Percentiles rank a stretch among this genome's conserved stretches.
These are phyloP conservation scores for Myxocyprinus asiaticus DNA, from an alignment of 2,113 vertebrate genomes.

Conservation along the genomic window DNA sequence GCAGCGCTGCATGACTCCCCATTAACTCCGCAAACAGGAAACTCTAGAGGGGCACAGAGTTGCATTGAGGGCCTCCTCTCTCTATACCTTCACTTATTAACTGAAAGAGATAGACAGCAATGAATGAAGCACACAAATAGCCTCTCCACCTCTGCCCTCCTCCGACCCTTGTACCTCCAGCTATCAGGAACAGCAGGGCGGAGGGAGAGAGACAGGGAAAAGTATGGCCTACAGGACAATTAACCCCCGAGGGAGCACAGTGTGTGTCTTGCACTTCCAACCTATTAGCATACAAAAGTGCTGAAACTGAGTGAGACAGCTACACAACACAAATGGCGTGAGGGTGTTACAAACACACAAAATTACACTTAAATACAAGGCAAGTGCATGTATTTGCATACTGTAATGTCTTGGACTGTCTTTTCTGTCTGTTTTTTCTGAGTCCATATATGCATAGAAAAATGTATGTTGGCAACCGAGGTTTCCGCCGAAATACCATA, in stretches of 20 bases:
- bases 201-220: constrained; percentile 49
- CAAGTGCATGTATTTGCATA: no score
- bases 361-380: no score
- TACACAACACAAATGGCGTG: neutral
- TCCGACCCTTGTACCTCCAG: constrained; percentile 53
- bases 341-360: neutral
- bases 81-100: constrained; percentile 15
- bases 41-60: constrained; percentile 29
- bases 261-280: constrained; percentile 59
- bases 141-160: constrained; percentile 53
- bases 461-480: no score
- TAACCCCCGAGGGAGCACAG: constrained; percentile 62
- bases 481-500: no score
- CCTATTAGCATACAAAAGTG: constrained; percentile 44
- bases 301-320: constrained; percentile 10
- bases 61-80: constrained; percentile 4
- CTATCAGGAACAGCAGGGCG: constrained; percentile 59
- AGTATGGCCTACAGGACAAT: constrained; percentile 61
- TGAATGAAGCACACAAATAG: constrained; percentile 59
- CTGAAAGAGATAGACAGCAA: constrained; percentile 35
- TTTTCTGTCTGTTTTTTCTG: no score
- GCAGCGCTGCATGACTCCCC: constrained; percentile 37
- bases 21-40: constrained; percentile 46
- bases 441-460: no score
- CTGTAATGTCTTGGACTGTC: no score